Base-by-base conservation (phyloP, 2,113 vertebrate genomes). In the Tympanuchus pallidicinctus region DNA sequence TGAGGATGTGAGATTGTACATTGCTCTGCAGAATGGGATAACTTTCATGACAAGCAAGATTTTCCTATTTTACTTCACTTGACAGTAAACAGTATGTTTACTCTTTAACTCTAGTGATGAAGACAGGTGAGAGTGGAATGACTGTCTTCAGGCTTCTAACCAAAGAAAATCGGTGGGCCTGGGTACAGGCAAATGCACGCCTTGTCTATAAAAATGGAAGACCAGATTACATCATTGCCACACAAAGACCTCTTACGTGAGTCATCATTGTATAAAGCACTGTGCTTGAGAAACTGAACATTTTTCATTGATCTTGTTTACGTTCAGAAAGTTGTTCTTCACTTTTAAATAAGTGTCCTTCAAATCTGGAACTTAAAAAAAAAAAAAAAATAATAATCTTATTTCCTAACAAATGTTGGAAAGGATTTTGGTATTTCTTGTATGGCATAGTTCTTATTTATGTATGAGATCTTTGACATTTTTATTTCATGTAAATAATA, bases 51-150 rank as follows among this genome's bases (percentile, higher is more conserved):
- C 22, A 28, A 83, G 12, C 32, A 12, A 67, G 7, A 6, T 74
- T 66, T 94, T 79, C 3, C 40, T 83, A 0, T 11, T 60, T 82
- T 70, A 79, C 1, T 83, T 92, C 40, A 21, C 36, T 84, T 34
- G 56, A 28, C 25, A 63, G 24, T 95, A 91, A 94, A 64, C 5
- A 4, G 1, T 83, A 8, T 89, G 17, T 66, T 95, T 93, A 6
- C 18, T 73, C 34, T 85, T 89, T 89, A 66, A 72, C 87, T 96
- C 70, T 94, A 98, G 98, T 98, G 98, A 99, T 99, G 74, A 99
- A 98, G 95, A 98, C 98, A 7, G 98, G 98, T 95, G 98, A 99
- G 86, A 98, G 98, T 92, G 98, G 98, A 76, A 97, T 98, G 97
- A 98, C 97, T 36, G 97, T 98, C n/a, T 99, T 99, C 96, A 97